phyloP scores from a whole-genome alignment of 2,797 vertebrate species.

The Cephalopachus bancanus region DNA sequence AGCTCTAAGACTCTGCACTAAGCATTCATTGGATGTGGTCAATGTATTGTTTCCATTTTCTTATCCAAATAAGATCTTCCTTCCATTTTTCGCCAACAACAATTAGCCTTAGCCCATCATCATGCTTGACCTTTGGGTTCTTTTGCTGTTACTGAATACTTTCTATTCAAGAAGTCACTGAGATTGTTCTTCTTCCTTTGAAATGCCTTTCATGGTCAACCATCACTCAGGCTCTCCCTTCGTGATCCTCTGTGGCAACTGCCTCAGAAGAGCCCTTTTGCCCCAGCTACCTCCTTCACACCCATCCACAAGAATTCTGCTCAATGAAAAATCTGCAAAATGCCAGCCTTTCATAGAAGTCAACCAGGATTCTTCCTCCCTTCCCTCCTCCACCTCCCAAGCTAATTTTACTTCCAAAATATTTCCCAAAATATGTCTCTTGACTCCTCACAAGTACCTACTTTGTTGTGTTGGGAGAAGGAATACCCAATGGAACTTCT shows the following conservation, averaged over 20 bases:
- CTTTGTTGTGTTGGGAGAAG: neutral
- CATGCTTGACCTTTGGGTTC: neutral
- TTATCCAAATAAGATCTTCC: neutral
- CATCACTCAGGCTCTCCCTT: neutral
- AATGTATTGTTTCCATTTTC: slow-evolving; percentile 34
- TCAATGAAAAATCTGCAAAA: neutral
- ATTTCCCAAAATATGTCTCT: neutral
- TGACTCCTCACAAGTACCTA: neutral
- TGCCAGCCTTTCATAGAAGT: neutral
- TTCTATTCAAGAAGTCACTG: neutral
- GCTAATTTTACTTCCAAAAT: slow-evolving; percentile 19
- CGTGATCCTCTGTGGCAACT: neutral
- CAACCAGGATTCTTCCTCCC: neutral
- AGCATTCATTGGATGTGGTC: neutral
- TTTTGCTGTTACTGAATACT: slow-evolving; percentile 32
- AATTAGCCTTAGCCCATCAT: neutral
- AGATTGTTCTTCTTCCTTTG: neutral
- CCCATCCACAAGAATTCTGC: neutral
- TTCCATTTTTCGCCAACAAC: neutral
- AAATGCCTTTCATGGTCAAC: neutral
- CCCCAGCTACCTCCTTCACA: neutral
- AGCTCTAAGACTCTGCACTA: neutral
- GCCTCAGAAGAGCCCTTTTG: neutral
- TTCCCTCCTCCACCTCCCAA: neutral
- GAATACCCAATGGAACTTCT: neutral